Conservation (phyloP, 1,140 invertebrate species). For the Drosophila baimaii region DNA sequence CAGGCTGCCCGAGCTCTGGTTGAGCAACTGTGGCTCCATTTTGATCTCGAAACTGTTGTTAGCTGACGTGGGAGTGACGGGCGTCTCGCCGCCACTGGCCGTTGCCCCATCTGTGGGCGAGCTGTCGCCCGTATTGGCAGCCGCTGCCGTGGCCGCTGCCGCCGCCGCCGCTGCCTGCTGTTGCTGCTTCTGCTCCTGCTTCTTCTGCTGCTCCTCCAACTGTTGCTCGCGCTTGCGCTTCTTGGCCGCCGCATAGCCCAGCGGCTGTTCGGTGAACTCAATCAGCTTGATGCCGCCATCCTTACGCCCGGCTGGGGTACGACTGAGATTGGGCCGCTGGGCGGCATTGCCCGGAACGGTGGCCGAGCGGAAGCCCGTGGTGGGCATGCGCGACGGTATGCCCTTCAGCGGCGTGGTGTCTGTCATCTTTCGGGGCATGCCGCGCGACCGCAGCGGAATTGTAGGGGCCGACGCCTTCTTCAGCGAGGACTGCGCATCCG, state of each 20-base stretch:
- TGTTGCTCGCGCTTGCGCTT: constrained; percentile 88
- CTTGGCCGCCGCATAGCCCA: constrained; percentile 88
- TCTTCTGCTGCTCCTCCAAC: constrained; percentile 91
- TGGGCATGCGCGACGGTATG: constrained; percentile 92
- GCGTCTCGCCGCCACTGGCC: constrained; percentile 48
- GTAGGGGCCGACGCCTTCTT: constrained; percentile 95
- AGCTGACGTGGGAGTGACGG: constrained; percentile 67
- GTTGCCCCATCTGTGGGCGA: constrained; percentile 56
- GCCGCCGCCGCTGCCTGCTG: constrained; percentile 85
- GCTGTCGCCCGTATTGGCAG: constrained; percentile 58
- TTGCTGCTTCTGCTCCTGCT: constrained; percentile 87
- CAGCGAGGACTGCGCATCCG: constrained; percentile 93
- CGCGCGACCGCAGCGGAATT: constrained; percentile 93
- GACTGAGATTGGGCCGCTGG: constrained; percentile 85
- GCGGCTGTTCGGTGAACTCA: constrained; percentile 96
- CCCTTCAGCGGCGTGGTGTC: constrained; percentile 97
- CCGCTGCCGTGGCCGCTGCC: constrained; percentile 53
- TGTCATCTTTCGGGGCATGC: constrained; percentile 98
- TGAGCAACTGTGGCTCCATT: constrained; percentile 62
- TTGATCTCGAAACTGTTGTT: constrained; percentile 79
- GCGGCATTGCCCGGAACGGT: constrained; percentile 85
- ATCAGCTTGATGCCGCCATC: constrained; percentile 96
- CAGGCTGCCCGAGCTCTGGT: constrained; percentile 65
- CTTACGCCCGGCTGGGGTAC: constrained; percentile 88
- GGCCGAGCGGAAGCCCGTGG: constrained; percentile 86